Evolutionary conservation across 1,140 invertebrate species (phyloP).

Genomic region (Ptiloglossa arizonensis): DNA sequence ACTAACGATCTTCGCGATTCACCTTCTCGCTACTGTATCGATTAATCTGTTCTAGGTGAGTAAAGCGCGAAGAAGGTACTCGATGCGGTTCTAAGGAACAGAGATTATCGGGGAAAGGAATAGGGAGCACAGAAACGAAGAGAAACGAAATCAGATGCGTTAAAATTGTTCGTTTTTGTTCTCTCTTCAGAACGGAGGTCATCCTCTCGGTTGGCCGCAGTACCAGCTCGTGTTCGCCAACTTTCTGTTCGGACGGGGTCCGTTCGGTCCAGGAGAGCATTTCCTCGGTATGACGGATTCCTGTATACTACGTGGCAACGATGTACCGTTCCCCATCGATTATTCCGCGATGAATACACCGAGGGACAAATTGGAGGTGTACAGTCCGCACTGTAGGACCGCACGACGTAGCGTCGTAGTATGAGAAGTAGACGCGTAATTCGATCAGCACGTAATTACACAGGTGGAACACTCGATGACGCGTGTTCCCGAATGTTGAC

Average conservation of each 20-base stretch:
- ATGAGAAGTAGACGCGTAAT: slow-evolving; percentile 70
- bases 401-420: slow-evolving; percentile 88
- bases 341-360: slow-evolving; percentile 88
- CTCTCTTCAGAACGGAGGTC: slow-evolving; percentile 85
- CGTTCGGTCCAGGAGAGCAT: slow-evolving; percentile 88
- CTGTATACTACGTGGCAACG: slow-evolving; percentile 57
- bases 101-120: too few species aligned
- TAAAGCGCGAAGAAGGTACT: too few species aligned
- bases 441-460: not conserved
- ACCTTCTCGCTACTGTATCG: too few species aligned
- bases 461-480: too few species aligned
- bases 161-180: not conserved
- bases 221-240: slow-evolving; percentile 88
- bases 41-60: too few species aligned
- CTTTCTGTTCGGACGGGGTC: slow-evolving; percentile 87
- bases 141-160: too few species aligned
- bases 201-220: slow-evolving; percentile 84
- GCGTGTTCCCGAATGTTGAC: too few species aligned
- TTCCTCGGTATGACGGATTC: slow-evolving; percentile 82
- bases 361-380: slow-evolving; percentile 86
- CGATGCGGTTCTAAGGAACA: too few species aligned
- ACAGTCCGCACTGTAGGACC: slow-evolving; percentile 85
- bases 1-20: too few species aligned
- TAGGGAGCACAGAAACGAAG: not conserved
- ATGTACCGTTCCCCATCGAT: slow-evolving; percentile 86